Base-by-base conservation (phyloP, 2,888 invertebrate genomes). In the Ceraclea dissimilis region DNA sequence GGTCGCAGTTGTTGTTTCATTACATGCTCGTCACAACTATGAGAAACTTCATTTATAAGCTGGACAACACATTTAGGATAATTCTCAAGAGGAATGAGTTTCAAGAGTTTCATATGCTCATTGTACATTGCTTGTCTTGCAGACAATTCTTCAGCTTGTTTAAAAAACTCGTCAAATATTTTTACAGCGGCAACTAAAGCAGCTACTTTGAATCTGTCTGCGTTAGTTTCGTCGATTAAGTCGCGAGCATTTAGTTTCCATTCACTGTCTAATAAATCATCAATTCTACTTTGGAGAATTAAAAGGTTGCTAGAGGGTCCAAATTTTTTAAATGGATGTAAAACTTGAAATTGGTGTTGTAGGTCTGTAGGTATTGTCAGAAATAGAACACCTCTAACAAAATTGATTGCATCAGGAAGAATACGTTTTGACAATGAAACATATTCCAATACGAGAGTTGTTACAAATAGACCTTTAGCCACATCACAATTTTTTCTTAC, bases 341-440 rank as follows among this genome's bases (percentile, higher is more conserved):
- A 71, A 0, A 85, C 74, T 76, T 84, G 83, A 17, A 84, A 70
- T 0, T 81, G 71, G 65, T 80, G 79, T 51, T 83, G 70, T 47
- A 79, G 67, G 1, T 77, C 72, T 58, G 85, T 86, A 13, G 85
- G 82, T 4, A 85, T 77, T 16, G 85, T 80, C 69, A 91, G 69
- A 68, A 85, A 86, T 52, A 95, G 68, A 52, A 92, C 71, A 0
- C 93, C 91, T 60, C 82, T 74, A 6, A 95, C 73, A 66, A 86
- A 94, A 68, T 88, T 91, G 1, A 94, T 74, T 0, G 82, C 86
- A 16, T 90, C 84, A 0, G 96, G 93, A 18, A 89, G 75, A 64
- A 86, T 86, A 64, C 93, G 76, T 71, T 90, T 91, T 0, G 93
- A 93, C 33, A 89, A 69, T 0, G 74, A 68, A 1, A 88, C 86